These are phyloP conservation scores for Eurois occulta DNA, from an alignment of 2,888 invertebrate species.

Conservation along the genomic window DNA sequence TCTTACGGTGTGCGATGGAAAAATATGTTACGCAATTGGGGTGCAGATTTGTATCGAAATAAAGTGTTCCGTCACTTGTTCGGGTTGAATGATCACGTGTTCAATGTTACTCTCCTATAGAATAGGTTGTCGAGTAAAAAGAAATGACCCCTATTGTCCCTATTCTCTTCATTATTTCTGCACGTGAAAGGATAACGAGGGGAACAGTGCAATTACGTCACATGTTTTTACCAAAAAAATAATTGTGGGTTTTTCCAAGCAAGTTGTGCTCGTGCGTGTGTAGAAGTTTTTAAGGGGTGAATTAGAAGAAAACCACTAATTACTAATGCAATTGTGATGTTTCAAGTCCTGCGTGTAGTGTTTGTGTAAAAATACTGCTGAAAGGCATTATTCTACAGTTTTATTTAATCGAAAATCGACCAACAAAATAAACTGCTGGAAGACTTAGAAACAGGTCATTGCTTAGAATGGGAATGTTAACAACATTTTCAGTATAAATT, in stretches of 20 bases:
- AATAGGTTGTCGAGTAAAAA: background rate
- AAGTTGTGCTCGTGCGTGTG: conserved; percentile 11
- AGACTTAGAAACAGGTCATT: background rate
- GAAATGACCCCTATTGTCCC: background rate
- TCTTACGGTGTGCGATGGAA: background rate
- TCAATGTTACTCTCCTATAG: background rate
- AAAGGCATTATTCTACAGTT: background rate
- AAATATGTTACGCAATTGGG: background rate
- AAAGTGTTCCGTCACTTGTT: background rate
- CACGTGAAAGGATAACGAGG: background rate
- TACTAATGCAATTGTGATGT: conserved; percentile 18
- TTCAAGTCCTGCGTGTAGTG: background rate
- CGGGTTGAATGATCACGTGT: background rate
- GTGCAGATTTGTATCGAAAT: background rate
- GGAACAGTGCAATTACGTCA: background rate
- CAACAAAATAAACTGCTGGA: background rate
- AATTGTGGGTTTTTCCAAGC: conserved; percentile 19
- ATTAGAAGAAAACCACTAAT: conserved; percentile 13
- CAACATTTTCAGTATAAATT: conserved; percentile 7
- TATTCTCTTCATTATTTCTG: background rate
- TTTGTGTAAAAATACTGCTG: background rate
- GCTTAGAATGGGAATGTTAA: background rate
- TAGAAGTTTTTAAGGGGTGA: background rate
- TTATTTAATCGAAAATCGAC: no score
- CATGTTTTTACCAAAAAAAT: background rate